Evolutionary conservation across 2,113 vertebrate species (phyloP).

Genomic region (Lipotes vexillifer): DNA sequence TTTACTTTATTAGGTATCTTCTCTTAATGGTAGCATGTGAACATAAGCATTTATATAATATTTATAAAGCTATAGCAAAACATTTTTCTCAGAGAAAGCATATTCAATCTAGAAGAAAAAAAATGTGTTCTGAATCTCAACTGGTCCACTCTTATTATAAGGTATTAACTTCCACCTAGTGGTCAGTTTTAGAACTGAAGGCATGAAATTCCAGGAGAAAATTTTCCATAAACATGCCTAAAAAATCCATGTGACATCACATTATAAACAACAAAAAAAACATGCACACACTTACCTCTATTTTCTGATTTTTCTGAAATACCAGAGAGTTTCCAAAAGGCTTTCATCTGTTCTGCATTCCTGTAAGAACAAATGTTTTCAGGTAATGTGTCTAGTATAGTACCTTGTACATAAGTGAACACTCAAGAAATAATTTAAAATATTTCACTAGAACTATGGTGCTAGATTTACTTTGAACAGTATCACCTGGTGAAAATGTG

Average conservation of each 20-base stretch:
- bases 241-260: neutral
- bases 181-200: conserved; percentile 57
- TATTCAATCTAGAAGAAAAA: neutral
- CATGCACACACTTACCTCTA: conserved; percentile 84
- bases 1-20: neutral
- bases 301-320: conserved; percentile 98
- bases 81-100: conserved; percentile 35
- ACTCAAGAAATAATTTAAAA: neutral
- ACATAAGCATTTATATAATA: neutral
- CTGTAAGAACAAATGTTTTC: conserved; percentile 77
- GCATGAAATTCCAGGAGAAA: conserved; percentile 18
- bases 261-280: neutral
- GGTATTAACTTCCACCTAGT: conserved; percentile 65
- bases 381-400: neutral
- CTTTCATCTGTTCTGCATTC: conserved; percentile 96
- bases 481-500: neutral
- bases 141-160: neutral
- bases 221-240: neutral
- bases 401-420: neutral
- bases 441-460: neutral
- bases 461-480: neutral
- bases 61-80: neutral
- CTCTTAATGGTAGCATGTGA: neutral
- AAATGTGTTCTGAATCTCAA: neutral
- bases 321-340: conserved; percentile 93